Percentiles rank a stretch among this genome's conserved stretches.
Conservation (phyloP, 2,888 invertebrate species). For the Pollenia labialis region DNA sequence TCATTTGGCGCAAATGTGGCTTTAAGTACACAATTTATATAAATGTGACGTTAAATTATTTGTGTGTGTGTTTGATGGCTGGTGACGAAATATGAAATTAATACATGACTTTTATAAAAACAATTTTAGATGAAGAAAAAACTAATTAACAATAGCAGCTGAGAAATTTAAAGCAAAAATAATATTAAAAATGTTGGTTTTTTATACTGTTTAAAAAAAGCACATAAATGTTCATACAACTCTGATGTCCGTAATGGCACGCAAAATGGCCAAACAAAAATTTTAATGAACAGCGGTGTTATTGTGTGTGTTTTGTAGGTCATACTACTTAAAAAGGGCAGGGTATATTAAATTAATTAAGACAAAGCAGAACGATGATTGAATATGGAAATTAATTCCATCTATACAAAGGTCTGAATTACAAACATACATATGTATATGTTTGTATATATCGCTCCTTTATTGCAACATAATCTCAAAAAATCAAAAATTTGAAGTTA, state of each 20-base stretch:
- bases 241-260: background rate
- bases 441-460: no score
- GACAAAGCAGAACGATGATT: no score
- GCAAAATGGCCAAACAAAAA: constrained; percentile 21
- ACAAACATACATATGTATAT: no score
- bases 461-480: no score
- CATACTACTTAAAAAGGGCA: background rate
- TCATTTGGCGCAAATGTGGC: background rate
- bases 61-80: constrained; percentile 6
- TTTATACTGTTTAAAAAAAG: background rate
- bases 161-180: constrained; percentile 21
- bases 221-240: background rate
- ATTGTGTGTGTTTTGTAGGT: constrained; percentile 1
- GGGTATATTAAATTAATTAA: background rate
- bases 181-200: constrained; percentile 1
- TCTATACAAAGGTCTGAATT: no score
- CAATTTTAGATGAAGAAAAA: background rate
- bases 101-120: constrained; percentile 29
- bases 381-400: no score
- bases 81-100: constrained; percentile 58
- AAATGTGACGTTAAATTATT: constrained; percentile 2
- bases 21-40: constrained; percentile 43
- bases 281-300: constrained; percentile 22
- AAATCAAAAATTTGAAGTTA: no score
- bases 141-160: constrained; percentile 8